Conservation (phyloP, 2,888 invertebrate species). For the Galerucella pusilla region DNA sequence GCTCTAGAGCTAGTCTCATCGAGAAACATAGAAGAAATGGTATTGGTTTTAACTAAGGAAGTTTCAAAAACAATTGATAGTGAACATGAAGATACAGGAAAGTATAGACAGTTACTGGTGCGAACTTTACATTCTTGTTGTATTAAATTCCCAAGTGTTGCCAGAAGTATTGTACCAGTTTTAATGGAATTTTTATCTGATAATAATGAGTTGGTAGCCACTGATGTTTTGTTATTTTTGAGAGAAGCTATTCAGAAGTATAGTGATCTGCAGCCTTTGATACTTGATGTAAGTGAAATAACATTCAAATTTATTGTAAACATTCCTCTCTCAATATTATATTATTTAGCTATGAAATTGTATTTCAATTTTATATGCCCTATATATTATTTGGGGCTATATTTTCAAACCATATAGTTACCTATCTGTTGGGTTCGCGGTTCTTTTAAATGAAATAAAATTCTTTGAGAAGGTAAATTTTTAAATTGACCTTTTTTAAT, state of each 20-base stretch:
- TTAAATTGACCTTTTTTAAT: too few species aligned
- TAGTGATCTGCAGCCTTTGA: conserved; percentile 80
- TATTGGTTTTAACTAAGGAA: conserved; percentile 91
- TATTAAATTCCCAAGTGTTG: conserved; percentile 96
- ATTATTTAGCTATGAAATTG: too few species aligned
- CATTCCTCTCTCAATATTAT: neutral
- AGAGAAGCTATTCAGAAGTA: conserved; percentile 96
- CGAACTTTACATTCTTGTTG: conserved; percentile 94
- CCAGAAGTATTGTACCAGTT: conserved; percentile 92
- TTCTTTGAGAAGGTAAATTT: too few species aligned
- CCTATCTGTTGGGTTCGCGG: too few species aligned
- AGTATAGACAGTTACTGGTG: conserved; percentile 94
- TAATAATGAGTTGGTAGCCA: conserved; percentile 88
- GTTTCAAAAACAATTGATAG: conserved; percentile 89
- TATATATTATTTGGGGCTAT: too few species aligned
- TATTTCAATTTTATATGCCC: too few species aligned
- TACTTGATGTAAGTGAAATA: conserved; percentile 76
- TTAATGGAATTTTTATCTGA: conserved; percentile 93
- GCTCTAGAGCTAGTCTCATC: conserved; percentile 92
- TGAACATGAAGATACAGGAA: conserved; percentile 92
- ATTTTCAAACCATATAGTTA: too few species aligned
- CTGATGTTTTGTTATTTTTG: conserved; percentile 94
- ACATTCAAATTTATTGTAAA: conserved; percentile 1
- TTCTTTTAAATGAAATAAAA: too few species aligned
- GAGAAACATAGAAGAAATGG: conserved; percentile 95